phyloP scores from a whole-genome alignment of 2,797 vertebrate genomes.

The Crocodylus rhombifer region DNA sequence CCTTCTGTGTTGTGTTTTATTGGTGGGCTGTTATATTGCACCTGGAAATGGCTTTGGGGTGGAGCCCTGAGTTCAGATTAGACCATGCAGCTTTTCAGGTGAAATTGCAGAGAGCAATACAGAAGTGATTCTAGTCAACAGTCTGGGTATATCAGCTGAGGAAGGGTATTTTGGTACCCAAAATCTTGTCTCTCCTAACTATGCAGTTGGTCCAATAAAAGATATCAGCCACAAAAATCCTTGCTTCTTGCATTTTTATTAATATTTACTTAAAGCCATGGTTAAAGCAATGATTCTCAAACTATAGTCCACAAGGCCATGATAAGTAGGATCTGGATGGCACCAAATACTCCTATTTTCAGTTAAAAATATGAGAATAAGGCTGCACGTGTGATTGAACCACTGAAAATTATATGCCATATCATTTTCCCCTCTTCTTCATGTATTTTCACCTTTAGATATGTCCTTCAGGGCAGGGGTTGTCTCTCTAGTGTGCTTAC shows the following conservation, averaged over 20 bases:
- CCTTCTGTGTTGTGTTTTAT: not conserved
- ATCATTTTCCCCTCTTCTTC: not conserved
- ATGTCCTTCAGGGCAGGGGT: not conserved
- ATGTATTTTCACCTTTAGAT: not conserved
- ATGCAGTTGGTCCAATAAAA: too few species aligned
- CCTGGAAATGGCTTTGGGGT: not conserved
- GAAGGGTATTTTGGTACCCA: too few species aligned
- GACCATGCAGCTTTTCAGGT: accelerated
- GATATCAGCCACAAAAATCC: too few species aligned
- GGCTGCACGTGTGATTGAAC: too few species aligned
- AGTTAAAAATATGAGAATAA: too few species aligned
- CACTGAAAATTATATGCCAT: not conserved
- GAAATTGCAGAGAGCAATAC: accelerated
- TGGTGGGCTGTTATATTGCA: not conserved
- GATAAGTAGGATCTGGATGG: too few species aligned
- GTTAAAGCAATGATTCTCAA: too few species aligned
- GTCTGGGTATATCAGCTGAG: not conserved
- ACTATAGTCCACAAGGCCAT: too few species aligned
- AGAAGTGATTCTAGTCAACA: not conserved
- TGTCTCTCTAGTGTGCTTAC: not conserved
- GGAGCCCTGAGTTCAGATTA: not conserved
- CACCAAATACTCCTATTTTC: too few species aligned
- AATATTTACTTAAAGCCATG: too few species aligned
- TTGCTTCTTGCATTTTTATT: too few species aligned
- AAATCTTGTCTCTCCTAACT: too few species aligned